Evolutionary conservation across 1,140 invertebrate genomes (phyloP), one percentile per base, ranked within the genome.

Genomic region (Papilio helenus): DNA sequence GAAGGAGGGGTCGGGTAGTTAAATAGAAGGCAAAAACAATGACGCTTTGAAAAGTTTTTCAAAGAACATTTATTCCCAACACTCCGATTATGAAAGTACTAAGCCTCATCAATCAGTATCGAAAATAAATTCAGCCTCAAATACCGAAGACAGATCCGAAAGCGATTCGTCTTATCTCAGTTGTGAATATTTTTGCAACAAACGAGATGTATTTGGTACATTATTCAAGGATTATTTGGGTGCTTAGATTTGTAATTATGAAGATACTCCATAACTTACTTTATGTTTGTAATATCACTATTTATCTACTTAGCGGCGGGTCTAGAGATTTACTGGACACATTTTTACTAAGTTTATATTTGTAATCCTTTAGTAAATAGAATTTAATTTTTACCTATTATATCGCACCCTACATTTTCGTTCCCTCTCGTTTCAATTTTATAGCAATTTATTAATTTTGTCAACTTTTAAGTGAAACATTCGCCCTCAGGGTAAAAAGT

Each of bases 381-480:
- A 39, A 39, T 39, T 8, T 39, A 39, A 39, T 39, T 39, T 39
- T 39, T 39, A 39, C 3, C 34, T 46, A 14, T 46, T 46, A 2
- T 46, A 46, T 46, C 14, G 10, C 44, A 46, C 44, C 44, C 14
- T 49, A 49, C 1, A 49, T 16, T 49, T 18, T 3, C 14, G 44
- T 46, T 14, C 14, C n/a, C 12, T 23, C 14, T 12, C 18, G 12
- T 5, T 12, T 65, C 3, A 29, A 68, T 18, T 34, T 29, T 68
- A 68, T 68, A 76, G 46, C 51, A 55, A 58, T 82, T 79, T 79
- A 39, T 80, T 74, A 77, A 76, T 55, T 76, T 68, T 34, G 55
- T 68, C 61, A 80, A 80, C 76, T 76, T 78, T 80, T 46, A 80
- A 76, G 46, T 71, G 68, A 42, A 72, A 80, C 77, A 61, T 65